Evolutionary conservation across 2,797 vertebrate species (phyloP), one percentile per base, ranked within the genome.

Genomic region (Lepilemur ruficaudatus): DNA sequence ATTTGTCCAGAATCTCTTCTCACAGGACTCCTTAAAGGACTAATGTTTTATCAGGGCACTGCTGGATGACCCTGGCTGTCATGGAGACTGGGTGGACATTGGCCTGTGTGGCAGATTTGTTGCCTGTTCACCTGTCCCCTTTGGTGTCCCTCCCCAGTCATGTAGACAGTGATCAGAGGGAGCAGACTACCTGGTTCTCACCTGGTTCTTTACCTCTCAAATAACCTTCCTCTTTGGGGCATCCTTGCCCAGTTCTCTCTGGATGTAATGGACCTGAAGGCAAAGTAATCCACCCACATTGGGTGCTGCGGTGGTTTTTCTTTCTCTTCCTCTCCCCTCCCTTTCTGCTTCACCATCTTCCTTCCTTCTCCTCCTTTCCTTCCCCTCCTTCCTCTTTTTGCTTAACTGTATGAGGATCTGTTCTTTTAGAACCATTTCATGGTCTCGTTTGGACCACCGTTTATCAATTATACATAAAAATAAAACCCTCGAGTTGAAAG

Each of bases 1-100:
- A 5, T 55, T n/a, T 32, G 83, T 14, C 57, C 48, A 50, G 76
- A 48, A 20, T 25, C 48, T 41, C 25, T 59, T n/a, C 57, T 57
- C 38, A 20, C 0, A 59, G n/a, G 50, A 15, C 48, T 50, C 61
- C 78, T 43, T 14, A 15, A 61, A 61, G 28, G 50, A 22, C 7
- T 0, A 2, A 0, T 0, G 59, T 30, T 30, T 43, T 20, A 8
- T 13, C 1, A 9, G 69, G 76, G 15, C 7, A 2, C 38, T 17
- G 0, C 14, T 48, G 75, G 75, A 25, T 15, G 1, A 23, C 1
- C 0, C 15, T 2, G 48, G 61, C 23, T 8, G 5, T 6, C 2
- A 0, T 12, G 8, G 2, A 13, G 35, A 4, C 38, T 0, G n/a
- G 22, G 38, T 20, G 61, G 20, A 7, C 28, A 0, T 30, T 10